Base-by-base conservation (phyloP, 2,113 vertebrate genomes). In the Amphilophus citrinellus region DNA sequence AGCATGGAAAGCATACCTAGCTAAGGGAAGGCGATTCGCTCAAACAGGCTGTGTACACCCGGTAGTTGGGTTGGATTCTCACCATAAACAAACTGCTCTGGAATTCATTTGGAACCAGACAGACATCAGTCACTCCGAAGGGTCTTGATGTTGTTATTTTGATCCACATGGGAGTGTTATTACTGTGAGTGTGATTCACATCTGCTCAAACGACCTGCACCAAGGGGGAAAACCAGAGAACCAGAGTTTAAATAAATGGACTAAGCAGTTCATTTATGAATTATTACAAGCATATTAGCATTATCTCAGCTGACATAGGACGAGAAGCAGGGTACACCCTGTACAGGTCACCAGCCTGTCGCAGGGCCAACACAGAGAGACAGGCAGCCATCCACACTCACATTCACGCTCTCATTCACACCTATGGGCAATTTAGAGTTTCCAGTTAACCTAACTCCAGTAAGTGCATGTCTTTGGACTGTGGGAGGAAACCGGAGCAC, bases 221-320 rank as follows among this genome's bases (percentile, higher is more conserved):
- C n/a, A 66, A 66, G 39, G 2, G 44, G 14, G 39, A 47, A 66
- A 66, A 47, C 8, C 32, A 7, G 32, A 35, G 0, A 27, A 24
- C 7, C 63, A 44, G 44, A 47, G 42, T 68, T 3, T 47, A 3
- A 47, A 47, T 47, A 68, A 18, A 68, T 18, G 42, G 42, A 68
- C 6, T 2, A 68, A 68, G 30, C 8, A 47, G 37, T 42, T 9
- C 39, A 47, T 10, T 50, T 71, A 71, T 50, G 10, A 27, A 20
- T 71, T 0, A 56, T 56, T 56, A 20, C 11, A 9, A 0, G 9
- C 1, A 4, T 71, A 50, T 71, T 22, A 7, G 24, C 15, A 71
- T 71, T 27, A 27, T 27, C 27, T 2, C 27, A 27, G 27, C 27
- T 27, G 27, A 27, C 27, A 27, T 27, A 27, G 27, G 27, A 2